Evolutionary conservation across 1,140 invertebrate species (phyloP), one percentile per base, ranked within the genome.

Genomic region (Nephila pilipes): DNA sequence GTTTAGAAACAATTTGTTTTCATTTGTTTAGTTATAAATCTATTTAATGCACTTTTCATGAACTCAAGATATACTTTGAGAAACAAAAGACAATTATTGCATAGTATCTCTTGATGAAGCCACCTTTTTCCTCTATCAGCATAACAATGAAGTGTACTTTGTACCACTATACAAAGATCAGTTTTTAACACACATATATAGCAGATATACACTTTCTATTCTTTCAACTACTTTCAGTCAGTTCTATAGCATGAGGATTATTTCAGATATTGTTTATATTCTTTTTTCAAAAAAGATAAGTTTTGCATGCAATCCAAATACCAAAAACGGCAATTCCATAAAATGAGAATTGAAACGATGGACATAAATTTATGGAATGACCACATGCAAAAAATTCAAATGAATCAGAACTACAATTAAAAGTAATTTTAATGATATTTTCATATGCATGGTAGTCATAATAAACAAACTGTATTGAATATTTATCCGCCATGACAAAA

Each of bases 171-270:
- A 75, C 65, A 75, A 75, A 75, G 12, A 32, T 75, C 65, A 75
- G 57, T 58, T 75, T 65, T 25, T 75, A 75, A 75, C 65, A 75
- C 65, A 32, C 65, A 75, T 25, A 25, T 75, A 75, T n/a, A n/a
- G n/a, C n/a, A n/a, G n/a, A n/a, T n/a, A 32, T 12, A 75, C 25
- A 75, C 18, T 29, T 75, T 18, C 65, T n/a, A 75, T 75, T 75
- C 25, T 32, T 20, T 25, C 65, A 75, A 16, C 65, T 75, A 75
- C 25, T 16, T 75, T 75, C 65, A 75, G 5, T 75, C 65, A 75
- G 65, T 36, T 75, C 65, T 75, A 75, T 75, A 75, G 65, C 65
- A 75, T 18, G 16, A 16, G 32, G 25, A 75, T 75, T 12, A 46
- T 46, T 46, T 5, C 0, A 46, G 38, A 46, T 46, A 46, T 46